Conservation (phyloP, 2,113 vertebrate genomes). For the Grammomys surdaster region DNA sequence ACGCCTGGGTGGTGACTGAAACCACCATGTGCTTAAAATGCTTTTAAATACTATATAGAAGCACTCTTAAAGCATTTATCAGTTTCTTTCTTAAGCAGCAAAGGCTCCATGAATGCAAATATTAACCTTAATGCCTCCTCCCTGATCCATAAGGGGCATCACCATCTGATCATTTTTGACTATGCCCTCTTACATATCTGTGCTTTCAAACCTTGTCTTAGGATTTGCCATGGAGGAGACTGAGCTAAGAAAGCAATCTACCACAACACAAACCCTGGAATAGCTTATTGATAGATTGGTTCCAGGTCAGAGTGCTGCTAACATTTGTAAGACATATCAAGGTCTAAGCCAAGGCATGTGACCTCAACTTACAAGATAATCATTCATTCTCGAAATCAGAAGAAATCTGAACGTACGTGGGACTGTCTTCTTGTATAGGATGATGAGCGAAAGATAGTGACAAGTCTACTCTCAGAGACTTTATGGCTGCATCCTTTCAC, state of each 20-base stretch:
- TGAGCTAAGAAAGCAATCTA: neutral
- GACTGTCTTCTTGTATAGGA: neutral
- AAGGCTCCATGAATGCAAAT: neutral
- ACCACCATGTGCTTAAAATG: neutral
- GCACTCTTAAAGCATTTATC: neutral
- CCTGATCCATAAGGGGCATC: neutral
- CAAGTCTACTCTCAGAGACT: neutral
- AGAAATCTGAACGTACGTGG: neutral
- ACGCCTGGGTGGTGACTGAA: neutral
- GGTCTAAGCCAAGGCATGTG: neutral
- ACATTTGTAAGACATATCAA: neutral
- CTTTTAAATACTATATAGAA: neutral
- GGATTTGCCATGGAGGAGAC: neutral
- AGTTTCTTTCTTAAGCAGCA: neutral
- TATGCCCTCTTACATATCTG: neutral
- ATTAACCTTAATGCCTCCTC: neutral
- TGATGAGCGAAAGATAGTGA: neutral
- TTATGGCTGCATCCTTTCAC: neutral
- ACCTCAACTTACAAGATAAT: neutral
- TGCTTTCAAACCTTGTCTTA: neutral
- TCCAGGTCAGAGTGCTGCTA: neutral
- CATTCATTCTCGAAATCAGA: constrained; percentile 14
- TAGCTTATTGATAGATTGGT: constrained; percentile 29
- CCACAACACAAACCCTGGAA: neutral
- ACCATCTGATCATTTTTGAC: neutral